phyloP scores from a whole-genome alignment of 2,888 invertebrate genomes.

The Elegia similella region DNA sequence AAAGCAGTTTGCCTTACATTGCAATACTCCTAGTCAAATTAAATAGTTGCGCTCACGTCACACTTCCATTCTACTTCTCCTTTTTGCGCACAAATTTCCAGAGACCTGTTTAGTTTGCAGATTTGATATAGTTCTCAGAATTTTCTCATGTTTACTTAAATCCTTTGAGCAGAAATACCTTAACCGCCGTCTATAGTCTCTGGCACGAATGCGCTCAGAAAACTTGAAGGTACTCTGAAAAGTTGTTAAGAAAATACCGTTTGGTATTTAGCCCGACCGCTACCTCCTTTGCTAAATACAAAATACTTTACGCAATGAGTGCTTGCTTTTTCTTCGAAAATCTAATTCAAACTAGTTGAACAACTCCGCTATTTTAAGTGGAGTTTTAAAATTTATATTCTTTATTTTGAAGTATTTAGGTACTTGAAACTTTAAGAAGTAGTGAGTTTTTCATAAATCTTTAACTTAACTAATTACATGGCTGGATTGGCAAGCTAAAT shows the following conservation, averaged over 20 bases:
- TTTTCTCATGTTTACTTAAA: background rate
- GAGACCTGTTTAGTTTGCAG: background rate
- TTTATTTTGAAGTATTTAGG: constrained; percentile 9
- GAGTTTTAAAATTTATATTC: constrained; percentile 6
- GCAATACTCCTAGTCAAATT: too few relatives aligned
- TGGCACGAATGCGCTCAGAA: constrained; percentile 31
- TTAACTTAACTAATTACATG: background rate
- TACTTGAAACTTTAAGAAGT: background rate
- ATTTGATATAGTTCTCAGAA: background rate
- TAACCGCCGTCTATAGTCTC: background rate
- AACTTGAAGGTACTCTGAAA: constrained; percentile 37
- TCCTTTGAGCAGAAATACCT: background rate
- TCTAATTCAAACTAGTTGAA: constrained; percentile 27
- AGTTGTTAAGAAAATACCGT: constrained; percentile 41
- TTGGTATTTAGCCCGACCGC: constrained; percentile 35
- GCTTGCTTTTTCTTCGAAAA: constrained; percentile 26
- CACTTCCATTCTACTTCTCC: background rate
- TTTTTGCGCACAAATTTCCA: background rate
- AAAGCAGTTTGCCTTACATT: too few relatives aligned
- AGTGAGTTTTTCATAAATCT: background rate
- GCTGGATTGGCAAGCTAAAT: background rate
- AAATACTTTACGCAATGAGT: constrained; percentile 37
- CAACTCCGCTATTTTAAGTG: constrained; percentile 19
- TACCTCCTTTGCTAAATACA: constrained; percentile 35
- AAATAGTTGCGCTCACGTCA: too few relatives aligned